Evolutionary conservation across 2,888 invertebrate genomes (phyloP).

Genomic region (Mythimna impura): DNA sequence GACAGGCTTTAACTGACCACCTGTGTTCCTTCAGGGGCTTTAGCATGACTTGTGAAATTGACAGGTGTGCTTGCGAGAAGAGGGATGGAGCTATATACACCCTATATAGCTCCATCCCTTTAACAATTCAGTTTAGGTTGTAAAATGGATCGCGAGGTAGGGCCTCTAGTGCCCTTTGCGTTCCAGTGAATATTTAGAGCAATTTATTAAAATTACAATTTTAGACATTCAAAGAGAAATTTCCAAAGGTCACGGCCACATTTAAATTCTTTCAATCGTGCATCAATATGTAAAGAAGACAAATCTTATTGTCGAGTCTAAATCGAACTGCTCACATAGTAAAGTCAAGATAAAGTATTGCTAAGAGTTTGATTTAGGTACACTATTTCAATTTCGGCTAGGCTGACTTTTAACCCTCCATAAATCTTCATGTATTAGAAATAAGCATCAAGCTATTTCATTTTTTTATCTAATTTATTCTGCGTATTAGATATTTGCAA

Average conservation of each 20-base stretch:
- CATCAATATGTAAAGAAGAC: constrained; percentile 33
- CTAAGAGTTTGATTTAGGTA: constrained; percentile 49
- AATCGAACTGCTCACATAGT: constrained; percentile 43
- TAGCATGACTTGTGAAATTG: too few relatives aligned
- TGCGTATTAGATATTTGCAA: neutral
- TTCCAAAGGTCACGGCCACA: neutral
- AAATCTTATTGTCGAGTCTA: constrained; percentile 42
- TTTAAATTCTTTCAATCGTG: constrained; percentile 18
- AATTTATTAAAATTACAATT: too few relatives aligned
- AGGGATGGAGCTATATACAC: too few relatives aligned
- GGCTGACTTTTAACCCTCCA: constrained; percentile 44
- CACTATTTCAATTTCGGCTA: constrained; percentile 47
- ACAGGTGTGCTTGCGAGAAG: too few relatives aligned
- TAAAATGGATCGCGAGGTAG: too few relatives aligned
- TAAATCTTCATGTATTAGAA: constrained; percentile 44
- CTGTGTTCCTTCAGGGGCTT: too few relatives aligned
- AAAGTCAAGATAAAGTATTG: constrained; percentile 53
- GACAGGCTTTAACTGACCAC: too few relatives aligned
- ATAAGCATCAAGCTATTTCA: constrained; percentile 22
- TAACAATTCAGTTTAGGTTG: too few relatives aligned
- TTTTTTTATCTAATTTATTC: constrained; percentile 21
- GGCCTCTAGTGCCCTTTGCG: too few relatives aligned
- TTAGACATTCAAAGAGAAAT: too few relatives aligned
- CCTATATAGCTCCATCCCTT: too few relatives aligned
- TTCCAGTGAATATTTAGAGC: too few relatives aligned